Conservation (phyloP, 2,888 invertebrate genomes). For the Limnephilus auricula region DNA sequence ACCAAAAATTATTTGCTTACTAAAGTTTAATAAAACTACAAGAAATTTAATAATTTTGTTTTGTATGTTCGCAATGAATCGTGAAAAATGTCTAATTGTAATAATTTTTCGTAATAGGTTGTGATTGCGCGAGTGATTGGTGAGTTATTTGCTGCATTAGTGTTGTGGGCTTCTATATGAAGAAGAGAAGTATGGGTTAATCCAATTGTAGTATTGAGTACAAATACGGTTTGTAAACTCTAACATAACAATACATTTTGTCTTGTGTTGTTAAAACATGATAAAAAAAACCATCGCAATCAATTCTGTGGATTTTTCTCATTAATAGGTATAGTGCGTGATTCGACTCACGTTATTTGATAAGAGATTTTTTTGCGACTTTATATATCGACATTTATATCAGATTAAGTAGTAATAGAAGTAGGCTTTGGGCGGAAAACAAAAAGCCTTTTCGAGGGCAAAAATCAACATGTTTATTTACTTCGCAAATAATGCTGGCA, state of each 20-base stretch:
- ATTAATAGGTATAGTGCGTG: slow-evolving; percentile 26
- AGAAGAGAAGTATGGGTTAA: too few species aligned
- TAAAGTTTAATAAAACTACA: too few species aligned
- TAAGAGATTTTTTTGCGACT: background rate
- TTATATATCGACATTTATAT: background rate
- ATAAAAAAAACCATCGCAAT: background rate
- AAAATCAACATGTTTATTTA: background rate
- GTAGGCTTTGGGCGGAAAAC: background rate
- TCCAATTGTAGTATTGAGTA: too few species aligned
- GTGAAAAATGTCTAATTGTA: too few species aligned
- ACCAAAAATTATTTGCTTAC: too few species aligned
- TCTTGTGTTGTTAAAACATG: background rate
- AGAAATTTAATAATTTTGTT: too few species aligned
- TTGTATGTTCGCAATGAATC: too few species aligned
- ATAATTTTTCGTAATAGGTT: too few species aligned
- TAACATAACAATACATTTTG: background rate
- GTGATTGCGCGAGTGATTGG: too few species aligned
- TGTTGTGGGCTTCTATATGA: too few species aligned
- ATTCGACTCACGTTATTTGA: background rate
- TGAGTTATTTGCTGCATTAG: too few species aligned
- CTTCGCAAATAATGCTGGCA: background rate
- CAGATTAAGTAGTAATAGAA: background rate
- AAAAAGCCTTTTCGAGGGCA: background rate
- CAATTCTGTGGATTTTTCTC: background rate
- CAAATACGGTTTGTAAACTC: background rate